Conservation (phyloP, 2,113 vertebrate species). For the Fulica atra region DNA sequence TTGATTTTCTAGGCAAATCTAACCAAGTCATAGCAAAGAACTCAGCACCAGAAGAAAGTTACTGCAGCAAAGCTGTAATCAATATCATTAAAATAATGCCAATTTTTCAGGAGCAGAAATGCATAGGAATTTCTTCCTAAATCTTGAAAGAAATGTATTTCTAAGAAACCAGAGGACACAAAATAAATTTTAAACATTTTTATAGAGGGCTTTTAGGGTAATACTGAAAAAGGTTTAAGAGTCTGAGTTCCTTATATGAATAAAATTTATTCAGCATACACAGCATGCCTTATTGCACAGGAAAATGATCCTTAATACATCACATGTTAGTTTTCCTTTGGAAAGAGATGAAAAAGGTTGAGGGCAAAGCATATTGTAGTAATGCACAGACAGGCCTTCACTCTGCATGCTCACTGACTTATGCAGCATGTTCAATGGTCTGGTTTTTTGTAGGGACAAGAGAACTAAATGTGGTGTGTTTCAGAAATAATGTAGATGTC, state of each 20-base stretch:
- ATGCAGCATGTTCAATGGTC: neutral
- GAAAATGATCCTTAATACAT: neutral
- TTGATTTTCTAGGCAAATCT: slow-evolving; percentile 6
- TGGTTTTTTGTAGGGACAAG: neutral
- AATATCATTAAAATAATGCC: neutral
- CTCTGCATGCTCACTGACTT: neutral
- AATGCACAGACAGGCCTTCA: neutral
- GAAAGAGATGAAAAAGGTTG: neutral
- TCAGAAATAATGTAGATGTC: neutral
- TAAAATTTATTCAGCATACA: neutral
- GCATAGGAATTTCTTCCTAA: neutral
- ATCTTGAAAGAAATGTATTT: neutral
- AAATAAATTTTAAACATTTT: neutral
- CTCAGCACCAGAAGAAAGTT: neutral
- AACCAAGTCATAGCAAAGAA: slow-evolving; percentile 22
- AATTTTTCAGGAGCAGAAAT: neutral
- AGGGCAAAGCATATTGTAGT: neutral
- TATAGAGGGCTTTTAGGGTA: neutral
- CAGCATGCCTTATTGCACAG: neutral
- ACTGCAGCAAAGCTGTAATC: slow-evolving; percentile 1
- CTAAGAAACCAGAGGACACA: neutral
- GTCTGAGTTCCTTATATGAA: slow-evolving; percentile 24
- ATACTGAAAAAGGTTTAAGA: neutral
- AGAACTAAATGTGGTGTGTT: neutral
- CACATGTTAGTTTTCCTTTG: neutral